Conservation (phyloP, 2,113 vertebrate species). For the Gulo gulo region DNA sequence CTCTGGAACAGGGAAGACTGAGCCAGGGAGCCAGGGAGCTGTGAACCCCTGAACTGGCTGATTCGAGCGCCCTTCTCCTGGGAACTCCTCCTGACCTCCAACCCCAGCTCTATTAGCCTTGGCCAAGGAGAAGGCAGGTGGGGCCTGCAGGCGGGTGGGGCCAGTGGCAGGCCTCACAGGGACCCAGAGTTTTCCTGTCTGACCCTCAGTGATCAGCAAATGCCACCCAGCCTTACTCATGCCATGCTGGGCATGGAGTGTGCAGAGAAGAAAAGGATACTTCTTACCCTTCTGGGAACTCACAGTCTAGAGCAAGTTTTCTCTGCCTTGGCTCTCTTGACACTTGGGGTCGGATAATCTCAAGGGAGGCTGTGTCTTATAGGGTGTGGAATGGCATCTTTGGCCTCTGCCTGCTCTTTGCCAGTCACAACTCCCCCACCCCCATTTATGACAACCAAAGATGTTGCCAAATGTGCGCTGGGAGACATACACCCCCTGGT, state of each 20-base stretch:
- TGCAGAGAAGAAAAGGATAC: background rate
- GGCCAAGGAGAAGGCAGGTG: background rate
- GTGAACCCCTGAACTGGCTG: background rate
- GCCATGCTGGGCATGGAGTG: accelerated
- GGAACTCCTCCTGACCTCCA: background rate
- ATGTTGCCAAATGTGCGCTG: background rate
- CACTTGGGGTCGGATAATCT: background rate
- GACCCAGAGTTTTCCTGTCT: background rate
- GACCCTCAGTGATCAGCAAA: background rate
- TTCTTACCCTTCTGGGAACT: background rate
- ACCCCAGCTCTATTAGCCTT: background rate
- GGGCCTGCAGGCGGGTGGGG: background rate
- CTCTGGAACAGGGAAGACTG: background rate
- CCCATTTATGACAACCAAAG: background rate
- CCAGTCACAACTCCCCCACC: background rate
- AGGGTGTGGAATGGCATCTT: background rate
- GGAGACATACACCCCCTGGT: background rate
- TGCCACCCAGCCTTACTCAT: background rate
- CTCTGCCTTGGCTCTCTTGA: background rate
- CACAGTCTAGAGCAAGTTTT: background rate
- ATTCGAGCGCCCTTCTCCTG: background rate
- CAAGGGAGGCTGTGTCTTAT: background rate
- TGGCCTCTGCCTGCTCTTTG: background rate
- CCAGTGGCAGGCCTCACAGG: background rate
- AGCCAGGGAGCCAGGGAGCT: background rate